Conservation (phyloP, 2,888 invertebrate species). For the Aleiodes alternator region DNA sequence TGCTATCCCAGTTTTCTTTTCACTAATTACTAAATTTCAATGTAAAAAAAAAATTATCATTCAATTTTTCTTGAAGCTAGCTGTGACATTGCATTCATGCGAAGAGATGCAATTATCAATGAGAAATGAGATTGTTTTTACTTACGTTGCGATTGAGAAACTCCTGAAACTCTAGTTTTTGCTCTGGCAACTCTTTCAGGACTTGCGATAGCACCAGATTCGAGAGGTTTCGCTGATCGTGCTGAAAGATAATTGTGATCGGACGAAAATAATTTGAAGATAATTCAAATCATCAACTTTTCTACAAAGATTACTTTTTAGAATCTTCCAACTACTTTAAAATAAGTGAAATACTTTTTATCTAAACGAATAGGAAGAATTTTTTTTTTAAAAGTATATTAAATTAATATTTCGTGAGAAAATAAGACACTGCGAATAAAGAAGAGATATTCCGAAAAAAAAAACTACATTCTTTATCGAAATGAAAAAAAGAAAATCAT, state of each 20-base stretch:
- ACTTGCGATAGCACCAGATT: slow-evolving; percentile 78
- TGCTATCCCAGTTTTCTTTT: neutral
- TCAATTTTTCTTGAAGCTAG: no score
- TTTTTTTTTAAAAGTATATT: neutral
- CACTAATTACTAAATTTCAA: neutral
- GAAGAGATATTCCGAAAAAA: neutral
- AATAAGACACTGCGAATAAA: neutral
- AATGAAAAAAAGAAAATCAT: neutral
- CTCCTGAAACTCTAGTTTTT: slow-evolving; percentile 83
- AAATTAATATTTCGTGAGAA: neutral
- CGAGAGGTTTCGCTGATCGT: slow-evolving; percentile 80
- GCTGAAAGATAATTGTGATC: slow-evolving; percentile 75
- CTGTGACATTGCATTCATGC: slow-evolving; percentile 14
- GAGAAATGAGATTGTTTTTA: slow-evolving; percentile 57
- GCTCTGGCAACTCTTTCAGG: slow-evolving; percentile 80
- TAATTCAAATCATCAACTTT: neutral
- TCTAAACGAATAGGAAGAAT: neutral
- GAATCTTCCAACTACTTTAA: neutral
- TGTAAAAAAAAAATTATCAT: no score
- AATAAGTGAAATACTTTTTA: no score
- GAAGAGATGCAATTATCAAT: neutral
- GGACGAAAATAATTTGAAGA: neutral
- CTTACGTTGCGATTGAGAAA: slow-evolving; percentile 96
- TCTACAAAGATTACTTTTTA: neutral
- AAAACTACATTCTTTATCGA: neutral